phyloP scores from a whole-genome alignment of 2,797 vertebrate genomes.

The Melanotaenia maccullochi region DNA sequence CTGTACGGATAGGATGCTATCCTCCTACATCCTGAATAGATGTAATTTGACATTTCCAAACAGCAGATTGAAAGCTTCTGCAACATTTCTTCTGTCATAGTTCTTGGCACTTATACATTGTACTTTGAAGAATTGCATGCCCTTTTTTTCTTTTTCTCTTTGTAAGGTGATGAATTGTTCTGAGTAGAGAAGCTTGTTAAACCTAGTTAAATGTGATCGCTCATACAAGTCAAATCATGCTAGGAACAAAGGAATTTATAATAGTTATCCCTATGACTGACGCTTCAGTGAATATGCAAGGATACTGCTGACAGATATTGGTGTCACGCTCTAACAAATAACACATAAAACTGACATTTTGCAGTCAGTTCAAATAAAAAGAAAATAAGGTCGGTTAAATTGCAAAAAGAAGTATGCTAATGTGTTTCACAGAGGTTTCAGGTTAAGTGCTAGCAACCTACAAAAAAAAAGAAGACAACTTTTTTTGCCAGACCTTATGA shows the following conservation, averaged over 20 bases:
- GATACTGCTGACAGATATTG: too few species aligned
- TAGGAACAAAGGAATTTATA: background rate
- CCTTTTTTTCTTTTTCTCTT: background rate
- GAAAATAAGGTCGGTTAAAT: background rate
- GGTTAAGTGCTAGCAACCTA: too few species aligned
- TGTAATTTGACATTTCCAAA: background rate
- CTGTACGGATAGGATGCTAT: background rate
- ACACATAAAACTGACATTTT: conserved; percentile 4
- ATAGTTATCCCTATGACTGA: background rate
- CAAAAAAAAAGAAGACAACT: too few species aligned
- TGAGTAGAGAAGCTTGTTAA: background rate
- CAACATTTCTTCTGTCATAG: background rate
- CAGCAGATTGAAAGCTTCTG: background rate
- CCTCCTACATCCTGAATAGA: background rate
- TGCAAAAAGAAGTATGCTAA: background rate
- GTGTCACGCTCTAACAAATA: background rate
- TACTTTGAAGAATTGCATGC: background rate
- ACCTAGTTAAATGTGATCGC: background rate
- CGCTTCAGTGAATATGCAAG: background rate
- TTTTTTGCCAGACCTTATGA: too few species aligned
- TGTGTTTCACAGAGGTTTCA: too few species aligned
- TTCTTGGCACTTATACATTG: background rate
- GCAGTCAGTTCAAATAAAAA: background rate
- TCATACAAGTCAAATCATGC: background rate
- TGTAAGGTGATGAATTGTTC: background rate